These are phyloP conservation scores for Pseudachorutes palmiensis DNA, from an alignment of 1,140 invertebrate genomes.

Conservation along the genomic window DNA sequence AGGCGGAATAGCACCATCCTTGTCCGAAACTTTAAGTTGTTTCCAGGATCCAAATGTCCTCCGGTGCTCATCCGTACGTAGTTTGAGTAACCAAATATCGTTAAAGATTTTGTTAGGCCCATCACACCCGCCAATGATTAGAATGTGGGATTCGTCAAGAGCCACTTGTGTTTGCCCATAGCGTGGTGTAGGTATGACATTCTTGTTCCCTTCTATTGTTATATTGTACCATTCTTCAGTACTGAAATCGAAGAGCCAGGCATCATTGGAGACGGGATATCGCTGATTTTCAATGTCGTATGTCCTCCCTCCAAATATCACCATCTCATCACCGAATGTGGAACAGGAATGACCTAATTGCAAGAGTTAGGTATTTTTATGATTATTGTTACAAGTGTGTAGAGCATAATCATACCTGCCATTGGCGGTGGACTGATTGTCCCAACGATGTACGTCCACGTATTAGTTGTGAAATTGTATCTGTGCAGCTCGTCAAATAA, in stretches of 20 bases:
- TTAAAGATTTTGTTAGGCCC: slow-evolving; percentile 60
- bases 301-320: slow-evolving; percentile 71
- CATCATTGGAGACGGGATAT: slow-evolving; percentile 60
- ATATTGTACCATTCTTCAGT: slow-evolving; percentile 68
- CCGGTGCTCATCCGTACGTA: slow-evolving; percentile 39
- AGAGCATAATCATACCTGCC: slow-evolving; percentile 53
- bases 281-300: slow-evolving; percentile 32
- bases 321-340: slow-evolving; percentile 74
- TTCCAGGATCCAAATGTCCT: slow-evolving; percentile 65
- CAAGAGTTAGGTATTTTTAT: not conserved
- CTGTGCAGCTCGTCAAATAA: slow-evolving; percentile 89
- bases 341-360: slow-evolving; percentile 63
- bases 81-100: slow-evolving; percentile 61
- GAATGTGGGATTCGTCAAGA: slow-evolving; percentile 44
- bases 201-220: slow-evolving; percentile 42
- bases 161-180: slow-evolving; percentile 83
- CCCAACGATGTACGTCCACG: slow-evolving; percentile 67
- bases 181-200: slow-evolving; percentile 60
- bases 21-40: slow-evolving; percentile 62
- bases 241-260: slow-evolving; percentile 79
- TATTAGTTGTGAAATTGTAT: slow-evolving; percentile 72
- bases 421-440: slow-evolving; percentile 62
- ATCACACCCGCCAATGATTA: slow-evolving; percentile 40
- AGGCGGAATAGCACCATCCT: slow-evolving; percentile 57
- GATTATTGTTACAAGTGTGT: too few species aligned